These are phyloP conservation scores for Pycnomerus fuliginosus DNA, from an alignment of 2,888 invertebrate genomes.

Conservation along the genomic window DNA sequence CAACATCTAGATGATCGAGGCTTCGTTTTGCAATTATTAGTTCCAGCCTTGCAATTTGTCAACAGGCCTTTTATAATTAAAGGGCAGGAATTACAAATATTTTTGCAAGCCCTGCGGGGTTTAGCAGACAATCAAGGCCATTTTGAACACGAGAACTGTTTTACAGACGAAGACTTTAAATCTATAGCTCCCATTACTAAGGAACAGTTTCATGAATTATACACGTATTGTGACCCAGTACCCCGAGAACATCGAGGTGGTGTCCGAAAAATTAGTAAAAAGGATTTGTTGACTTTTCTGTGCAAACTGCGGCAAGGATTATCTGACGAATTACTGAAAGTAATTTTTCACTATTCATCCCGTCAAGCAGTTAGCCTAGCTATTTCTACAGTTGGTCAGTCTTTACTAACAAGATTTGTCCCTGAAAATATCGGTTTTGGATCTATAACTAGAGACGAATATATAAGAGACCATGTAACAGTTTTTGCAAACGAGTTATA, in stretches of 20 bases:
- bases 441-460: background rate
- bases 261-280: background rate
- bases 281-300: background rate
- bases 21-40: background rate
- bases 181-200: background rate
- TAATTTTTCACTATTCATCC: too few species aligned
- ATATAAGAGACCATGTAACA: slow-evolving; percentile 1
- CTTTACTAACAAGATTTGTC: background rate
- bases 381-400: too few species aligned
- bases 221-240: background rate
- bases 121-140: background rate
- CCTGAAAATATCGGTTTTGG: background rate
- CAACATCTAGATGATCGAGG: background rate
- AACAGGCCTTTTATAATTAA: background rate
- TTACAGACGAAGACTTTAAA: background rate
- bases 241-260: background rate
- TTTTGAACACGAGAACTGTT: background rate
- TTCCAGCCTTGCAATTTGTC: background rate
- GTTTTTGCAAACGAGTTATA: slow-evolving; percentile 3
- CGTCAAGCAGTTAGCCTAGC: too few species aligned
- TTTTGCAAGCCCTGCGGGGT: background rate
- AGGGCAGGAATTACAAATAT: background rate
- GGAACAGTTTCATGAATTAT: background rate
- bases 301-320: background rate
- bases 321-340: too few species aligned